Percentiles rank a stretch among this genome's conserved stretches.
phyloP scores from a whole-genome alignment of 2,113 vertebrate genomes.

The Chinchilla lanigera region DNA sequence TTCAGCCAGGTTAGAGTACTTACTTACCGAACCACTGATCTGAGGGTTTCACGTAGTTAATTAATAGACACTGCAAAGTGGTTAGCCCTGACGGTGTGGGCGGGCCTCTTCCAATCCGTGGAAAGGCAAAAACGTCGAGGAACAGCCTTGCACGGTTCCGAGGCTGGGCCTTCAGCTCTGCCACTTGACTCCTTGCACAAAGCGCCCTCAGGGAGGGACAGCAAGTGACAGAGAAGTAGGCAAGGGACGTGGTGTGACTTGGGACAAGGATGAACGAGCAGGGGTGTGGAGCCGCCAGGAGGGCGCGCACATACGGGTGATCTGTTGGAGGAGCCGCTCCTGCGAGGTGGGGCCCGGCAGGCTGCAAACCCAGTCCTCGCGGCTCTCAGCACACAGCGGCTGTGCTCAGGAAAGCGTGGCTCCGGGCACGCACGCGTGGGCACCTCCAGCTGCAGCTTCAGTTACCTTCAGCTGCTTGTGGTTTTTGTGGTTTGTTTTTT shows the following conservation, averaged over 20 bases:
- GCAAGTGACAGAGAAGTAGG: neutral
- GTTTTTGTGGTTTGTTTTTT: neutral
- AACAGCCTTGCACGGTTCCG: no score
- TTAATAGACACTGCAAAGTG: neutral
- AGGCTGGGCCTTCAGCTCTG: neutral
- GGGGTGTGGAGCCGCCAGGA: neutral
- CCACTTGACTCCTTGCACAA: rapidly evolving
- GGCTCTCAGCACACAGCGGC: rapidly evolving
- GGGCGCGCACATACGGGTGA: rapidly evolving
- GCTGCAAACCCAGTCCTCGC: neutral
- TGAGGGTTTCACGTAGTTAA: neutral
- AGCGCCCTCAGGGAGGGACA: neutral
- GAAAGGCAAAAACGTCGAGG: neutral
- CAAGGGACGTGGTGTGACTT: neutral
- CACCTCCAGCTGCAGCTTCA: neutral
- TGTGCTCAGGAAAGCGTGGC: no score
- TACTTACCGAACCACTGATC: neutral
- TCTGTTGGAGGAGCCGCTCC: neutral
- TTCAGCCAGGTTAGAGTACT: neutral
- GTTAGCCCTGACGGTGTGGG: no score
- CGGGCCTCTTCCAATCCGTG: neutral
- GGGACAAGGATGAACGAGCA: neutral
- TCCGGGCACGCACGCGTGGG: neutral
- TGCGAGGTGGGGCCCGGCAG: neutral
- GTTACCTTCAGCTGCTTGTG: rapidly evolving